Evolutionary conservation across 2,797 vertebrate genomes (phyloP), one percentile per base, ranked within the genome.

Genomic region (Parauchenoglanis punctatus): DNA sequence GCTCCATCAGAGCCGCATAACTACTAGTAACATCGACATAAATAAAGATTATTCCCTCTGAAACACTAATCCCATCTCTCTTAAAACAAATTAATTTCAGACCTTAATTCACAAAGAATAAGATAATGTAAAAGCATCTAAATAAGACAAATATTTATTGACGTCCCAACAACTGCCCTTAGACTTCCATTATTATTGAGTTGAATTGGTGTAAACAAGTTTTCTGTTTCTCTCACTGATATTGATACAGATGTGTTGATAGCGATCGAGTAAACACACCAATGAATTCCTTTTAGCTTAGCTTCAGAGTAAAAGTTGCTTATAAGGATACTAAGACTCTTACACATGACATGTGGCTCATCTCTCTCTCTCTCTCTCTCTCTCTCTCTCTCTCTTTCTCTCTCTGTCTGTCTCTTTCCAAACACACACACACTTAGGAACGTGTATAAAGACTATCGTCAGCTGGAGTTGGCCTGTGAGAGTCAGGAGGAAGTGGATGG

Each of bases 371-470:
- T 44, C 35, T 61, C 20, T 61, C 2, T 44, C 35, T 61, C 20
- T 61, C 44, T 31, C 52, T 78, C 0, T 31, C 28, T 58, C 85
- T 35, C 35, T 35, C 2, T 35, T 35, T 35, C 35, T 35, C 35
- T 35, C 35, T 35, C 35, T 35, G 35, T 35, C 35, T 35, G 35
- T 35, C 35, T 35, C 35, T 35, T 35, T 35, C 35, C 35, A 17
- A 25, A 35, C 52, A 49, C 31, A 81, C 44, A 82, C 81, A 25
- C 59, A 25, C 61, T 56, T 93, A 99, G 98, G 93, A 99, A 99
- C 23, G 98, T 99, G 92, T 99, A 99, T 91, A 99, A 99, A 93
- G 98, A 99, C 91, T 99, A 99, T 90, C 95, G 98, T 91, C 98
- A 99, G 94, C 96, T 99, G 94, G 98, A 99, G 93, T 91, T 99